phyloP scores from a whole-genome alignment of 2,113 vertebrate genomes.

The Opisthocomus hoazin region DNA sequence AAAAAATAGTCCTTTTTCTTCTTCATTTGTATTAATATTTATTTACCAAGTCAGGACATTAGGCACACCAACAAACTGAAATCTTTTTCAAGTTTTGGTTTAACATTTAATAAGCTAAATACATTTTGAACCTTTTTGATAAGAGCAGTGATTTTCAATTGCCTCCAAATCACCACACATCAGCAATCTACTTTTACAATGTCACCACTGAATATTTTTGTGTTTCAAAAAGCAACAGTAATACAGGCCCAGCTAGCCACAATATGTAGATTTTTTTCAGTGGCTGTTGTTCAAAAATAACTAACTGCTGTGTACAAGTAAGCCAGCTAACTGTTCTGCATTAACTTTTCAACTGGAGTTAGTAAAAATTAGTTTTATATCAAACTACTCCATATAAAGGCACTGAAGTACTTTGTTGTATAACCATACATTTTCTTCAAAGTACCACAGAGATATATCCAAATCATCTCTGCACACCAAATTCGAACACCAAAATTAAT shows the following conservation, averaged over 20 bases:
- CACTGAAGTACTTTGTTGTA: neutral
- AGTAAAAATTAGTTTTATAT: neutral
- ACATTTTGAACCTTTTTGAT: neutral
- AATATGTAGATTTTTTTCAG: neutral
- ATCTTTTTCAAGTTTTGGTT: neutral
- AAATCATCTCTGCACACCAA: neutral
- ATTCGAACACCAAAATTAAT: neutral
- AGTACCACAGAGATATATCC: neutral
- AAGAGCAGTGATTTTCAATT: neutral
- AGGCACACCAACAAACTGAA: neutral
- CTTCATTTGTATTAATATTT: neutral
- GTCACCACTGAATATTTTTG: neutral
- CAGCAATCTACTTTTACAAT: neutral
- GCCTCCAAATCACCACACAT: neutral
- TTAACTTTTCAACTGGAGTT: neutral
- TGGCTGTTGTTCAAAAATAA: neutral
- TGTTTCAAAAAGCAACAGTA: neutral
- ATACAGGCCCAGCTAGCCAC: neutral
- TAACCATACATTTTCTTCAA: neutral
- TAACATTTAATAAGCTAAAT: neutral
- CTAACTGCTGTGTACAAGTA: neutral
- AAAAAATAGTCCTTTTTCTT: neutral
- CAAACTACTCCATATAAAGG: neutral
- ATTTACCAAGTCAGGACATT: neutral
- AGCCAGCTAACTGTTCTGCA: neutral